Evolutionary conservation across 2,888 invertebrate species (phyloP), one percentile per base, ranked within the genome.

Genomic region (Elegia similella): DNA sequence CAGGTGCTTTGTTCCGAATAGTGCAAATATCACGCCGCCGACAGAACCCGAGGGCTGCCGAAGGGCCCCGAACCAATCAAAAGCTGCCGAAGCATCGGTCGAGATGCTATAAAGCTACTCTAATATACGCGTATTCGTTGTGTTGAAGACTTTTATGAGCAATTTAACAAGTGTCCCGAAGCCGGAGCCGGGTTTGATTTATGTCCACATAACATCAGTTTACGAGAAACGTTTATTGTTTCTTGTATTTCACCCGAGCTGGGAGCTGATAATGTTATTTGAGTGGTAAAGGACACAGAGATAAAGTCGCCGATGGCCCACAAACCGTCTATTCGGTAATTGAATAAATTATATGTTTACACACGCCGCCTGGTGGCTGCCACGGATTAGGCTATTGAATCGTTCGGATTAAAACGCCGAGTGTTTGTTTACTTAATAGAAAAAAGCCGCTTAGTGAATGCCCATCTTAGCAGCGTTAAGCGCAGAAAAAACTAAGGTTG

Each of bases 131-230:
- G 74, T 75, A 75, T 75, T 73, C 77, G 78, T 75, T 77, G 80
- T 77, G 75, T 78, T 76, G 72, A 77, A 73, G 88, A 87, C 87
- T 82, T 89, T 89, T 89, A 89, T 86, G 84, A 82, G 80, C 79
- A 84, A 84, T 86, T 81, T 84, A 87, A 86, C 85, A 87, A 86
- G 86, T 86, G 85, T 85, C 86, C 78, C 76, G 79, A 74, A 80
- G 75, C 75, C 75, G 71, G 77, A 70, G 70, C 69, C 68, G 69
- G 42, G 42, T 81, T 84, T 89, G 87, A 89, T 88, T 88, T 89
- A 89, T 79, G 73, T 67, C 69, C 74, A 80, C 85, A 82, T 84
- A 87, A 85, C 75, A 66, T 70, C 67, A 73, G 69, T 86, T 87
- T 83, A 88, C 81, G 85, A 85, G 65, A 69, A 70, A 69, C 75